These are phyloP conservation scores for Apis cerana DNA, from an alignment of 1,140 invertebrate genomes.

Conservation along the genomic window DNA sequence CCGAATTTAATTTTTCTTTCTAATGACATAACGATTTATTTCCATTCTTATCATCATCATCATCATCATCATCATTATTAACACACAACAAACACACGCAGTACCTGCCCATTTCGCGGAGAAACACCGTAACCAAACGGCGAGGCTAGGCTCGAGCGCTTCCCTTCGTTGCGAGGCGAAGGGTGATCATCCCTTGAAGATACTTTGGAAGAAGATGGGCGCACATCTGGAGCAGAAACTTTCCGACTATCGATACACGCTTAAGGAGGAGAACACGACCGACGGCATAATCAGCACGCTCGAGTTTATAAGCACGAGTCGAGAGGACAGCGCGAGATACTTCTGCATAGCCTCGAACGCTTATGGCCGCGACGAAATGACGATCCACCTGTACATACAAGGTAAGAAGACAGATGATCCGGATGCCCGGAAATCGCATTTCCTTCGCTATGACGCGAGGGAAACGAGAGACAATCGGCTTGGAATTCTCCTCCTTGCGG, in stretches of 20 bases:
- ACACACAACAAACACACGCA: conserved; percentile 69
- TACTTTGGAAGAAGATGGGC: conserved; percentile 86
- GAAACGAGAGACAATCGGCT: background rate
- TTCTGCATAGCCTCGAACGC: conserved; percentile 93
- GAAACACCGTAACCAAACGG: conserved; percentile 84
- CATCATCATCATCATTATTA: too few species aligned
- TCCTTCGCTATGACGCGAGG: background rate
- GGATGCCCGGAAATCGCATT: background rate
- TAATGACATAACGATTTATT: too few species aligned
- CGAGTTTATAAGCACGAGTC: conserved; percentile 90
- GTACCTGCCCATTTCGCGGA: conserved; percentile 90
- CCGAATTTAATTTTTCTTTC: too few species aligned
- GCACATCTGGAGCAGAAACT: conserved; percentile 75
- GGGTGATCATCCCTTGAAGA: conserved; percentile 93
- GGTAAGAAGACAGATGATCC: conserved; percentile 78
- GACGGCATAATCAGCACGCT: conserved; percentile 92
- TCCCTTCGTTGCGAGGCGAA: conserved; percentile 92
- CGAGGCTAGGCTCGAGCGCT: conserved; percentile 86
- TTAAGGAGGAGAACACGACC: conserved; percentile 77
- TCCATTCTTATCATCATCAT: too few species aligned
- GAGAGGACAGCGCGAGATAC: conserved; percentile 94
- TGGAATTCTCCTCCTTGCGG: background rate
- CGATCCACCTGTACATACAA: conserved; percentile 94
- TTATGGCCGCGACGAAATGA: conserved; percentile 95
- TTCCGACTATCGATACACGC: conserved; percentile 78